Percentiles rank a stretch among this genome's conserved stretches.
Conservation (phyloP, 1,140 invertebrate genomes). For the Drosophila arawakana region DNA sequence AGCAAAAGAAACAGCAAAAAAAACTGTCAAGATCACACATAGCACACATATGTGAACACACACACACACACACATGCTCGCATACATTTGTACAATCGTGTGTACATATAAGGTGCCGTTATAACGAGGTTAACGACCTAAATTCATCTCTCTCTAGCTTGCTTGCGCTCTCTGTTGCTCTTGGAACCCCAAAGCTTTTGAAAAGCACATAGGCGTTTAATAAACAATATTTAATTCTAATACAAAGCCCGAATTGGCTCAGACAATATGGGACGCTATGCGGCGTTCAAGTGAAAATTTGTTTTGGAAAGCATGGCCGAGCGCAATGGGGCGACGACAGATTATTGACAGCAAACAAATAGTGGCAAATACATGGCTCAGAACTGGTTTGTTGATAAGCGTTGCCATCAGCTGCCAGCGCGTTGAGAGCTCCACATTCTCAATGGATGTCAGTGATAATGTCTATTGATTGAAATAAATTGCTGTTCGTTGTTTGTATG, state of each 20-base stretch:
- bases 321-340: conserved; percentile 52
- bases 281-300: conserved; percentile 64
- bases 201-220: conserved; percentile 65
- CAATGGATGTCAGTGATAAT: conserved; percentile 72
- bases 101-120: conserved; percentile 71
- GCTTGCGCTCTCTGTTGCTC: conserved; percentile 16
- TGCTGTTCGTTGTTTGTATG: conserved; percentile 49
- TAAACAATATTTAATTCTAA: conserved; percentile 74
- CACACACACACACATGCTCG: conserved; percentile 7
- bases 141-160: conserved; percentile 47
- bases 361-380: conserved; percentile 23
- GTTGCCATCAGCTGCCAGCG: conserved; percentile 31
- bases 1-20: conserved; percentile 64
- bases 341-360: conserved; percentile 72
- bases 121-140: conserved; percentile 82
- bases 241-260: conserved; percentile 52
- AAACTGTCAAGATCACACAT: conserved; percentile 68
- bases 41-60: conserved; percentile 15
- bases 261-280: conserved; percentile 26
- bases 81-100: not conserved
- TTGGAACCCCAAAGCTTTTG: conserved; percentile 34
- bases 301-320: conserved; percentile 55
- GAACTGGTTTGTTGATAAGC: conserved; percentile 79
- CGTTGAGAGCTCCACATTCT: conserved; percentile 62
- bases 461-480: conserved; percentile 69